A percentile compares a stretch with the other conserved stretches of the same genome.
Evolutionary conservation across 2,113 vertebrate genomes (phyloP).

Genomic region (Actinemys pallida): DNA sequence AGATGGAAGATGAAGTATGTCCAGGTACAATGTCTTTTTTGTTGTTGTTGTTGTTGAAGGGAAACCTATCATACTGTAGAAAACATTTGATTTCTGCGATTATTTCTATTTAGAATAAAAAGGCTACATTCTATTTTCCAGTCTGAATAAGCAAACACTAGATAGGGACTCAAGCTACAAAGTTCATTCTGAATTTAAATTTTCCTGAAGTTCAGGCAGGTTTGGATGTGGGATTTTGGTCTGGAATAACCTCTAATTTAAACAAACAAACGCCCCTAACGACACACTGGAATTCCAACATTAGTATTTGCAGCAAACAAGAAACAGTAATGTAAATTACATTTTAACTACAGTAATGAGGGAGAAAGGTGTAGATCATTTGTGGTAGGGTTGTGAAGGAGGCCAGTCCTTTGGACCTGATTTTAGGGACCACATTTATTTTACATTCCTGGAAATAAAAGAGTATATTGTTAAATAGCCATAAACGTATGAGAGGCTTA

Average conservation of each 20-base stretch:
- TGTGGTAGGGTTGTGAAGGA: neutral
- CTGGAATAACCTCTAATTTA: neutral
- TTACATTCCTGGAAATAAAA: neutral
- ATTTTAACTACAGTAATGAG: neutral
- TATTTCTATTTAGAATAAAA: neutral
- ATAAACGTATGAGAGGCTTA: neutral
- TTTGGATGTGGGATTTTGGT: neutral
- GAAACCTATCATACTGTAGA: neutral
- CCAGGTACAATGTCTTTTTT: constrained; percentile 81
- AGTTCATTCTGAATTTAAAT: neutral
- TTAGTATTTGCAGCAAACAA: neutral
- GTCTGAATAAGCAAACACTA: neutral
- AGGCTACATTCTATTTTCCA: neutral
- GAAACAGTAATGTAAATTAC: neutral
- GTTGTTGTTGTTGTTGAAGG: too few relatives aligned
- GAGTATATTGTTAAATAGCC: neutral
- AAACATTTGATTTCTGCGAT: neutral
- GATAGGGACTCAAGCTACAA: neutral
- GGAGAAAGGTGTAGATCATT: neutral
- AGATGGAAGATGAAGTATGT: constrained; percentile 86
- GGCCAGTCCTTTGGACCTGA: neutral
- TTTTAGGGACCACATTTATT: neutral
- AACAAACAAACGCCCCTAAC: neutral
- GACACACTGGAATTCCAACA: neutral
- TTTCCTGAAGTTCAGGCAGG: neutral